Evolutionary conservation across 2,888 invertebrate species (phyloP).

Genomic region (Oscheius myriophilus): DNA sequence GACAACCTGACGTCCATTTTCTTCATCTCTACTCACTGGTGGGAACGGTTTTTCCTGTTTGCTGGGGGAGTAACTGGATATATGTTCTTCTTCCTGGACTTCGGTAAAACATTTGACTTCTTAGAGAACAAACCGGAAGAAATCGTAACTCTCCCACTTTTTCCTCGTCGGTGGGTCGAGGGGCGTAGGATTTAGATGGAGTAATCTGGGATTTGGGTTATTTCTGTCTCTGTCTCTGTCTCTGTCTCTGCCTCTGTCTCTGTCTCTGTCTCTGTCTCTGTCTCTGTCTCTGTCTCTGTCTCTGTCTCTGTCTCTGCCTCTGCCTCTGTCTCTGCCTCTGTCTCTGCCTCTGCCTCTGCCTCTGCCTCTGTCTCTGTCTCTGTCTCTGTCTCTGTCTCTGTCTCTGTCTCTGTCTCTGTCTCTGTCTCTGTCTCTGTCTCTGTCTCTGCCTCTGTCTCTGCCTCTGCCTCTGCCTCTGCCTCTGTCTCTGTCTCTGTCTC

Average conservation of each 20-base stretch:
- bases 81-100: constrained; percentile 3
- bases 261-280: not conserved
- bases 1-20: constrained; percentile 45
- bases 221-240: constrained; percentile 6
- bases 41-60: constrained; percentile 6
- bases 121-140: constrained; percentile 9
- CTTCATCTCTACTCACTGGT: constrained; percentile 29
- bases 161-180: constrained; percentile 15
- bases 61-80: constrained; percentile 3
- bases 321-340: too few species aligned
- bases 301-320: too few species aligned
- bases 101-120: not conserved
- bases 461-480: too few species aligned
- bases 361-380: not conserved
- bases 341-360: too few species aligned
- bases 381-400: constrained; percentile 7
- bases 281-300: not conserved
- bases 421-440: not conserved
- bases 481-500: too few species aligned
- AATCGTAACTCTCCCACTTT: constrained; percentile 18
- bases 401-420: not conserved
- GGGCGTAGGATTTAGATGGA: constrained; percentile 10
- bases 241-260: constrained; percentile 1
- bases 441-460: too few species aligned
- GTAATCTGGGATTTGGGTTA: constrained; percentile 7